Conservation (phyloP, 2,797 vertebrate genomes). For the Lagorchestes hirsutus region DNA sequence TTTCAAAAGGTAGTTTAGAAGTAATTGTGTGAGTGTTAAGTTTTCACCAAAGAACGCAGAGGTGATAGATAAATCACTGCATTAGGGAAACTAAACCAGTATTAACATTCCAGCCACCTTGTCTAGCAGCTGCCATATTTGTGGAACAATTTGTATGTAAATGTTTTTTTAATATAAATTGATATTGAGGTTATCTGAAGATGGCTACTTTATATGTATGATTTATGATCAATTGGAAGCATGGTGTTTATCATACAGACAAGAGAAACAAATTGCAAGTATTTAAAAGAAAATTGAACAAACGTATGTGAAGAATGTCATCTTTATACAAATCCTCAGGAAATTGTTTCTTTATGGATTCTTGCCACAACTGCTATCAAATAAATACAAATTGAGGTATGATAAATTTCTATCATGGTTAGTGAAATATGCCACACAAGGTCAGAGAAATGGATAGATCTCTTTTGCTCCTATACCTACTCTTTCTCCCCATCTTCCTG, state of each 20-base stretch:
- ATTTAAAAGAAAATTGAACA: constrained; percentile 50
- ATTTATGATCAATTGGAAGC: constrained; percentile 66
- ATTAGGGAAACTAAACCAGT: constrained; percentile 44
- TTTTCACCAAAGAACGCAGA: constrained; percentile 39
- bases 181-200: constrained; percentile 62
- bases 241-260: constrained; percentile 42
- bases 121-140: constrained; percentile 56
- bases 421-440: constrained; percentile 2
- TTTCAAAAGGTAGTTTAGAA: constrained; percentile 60
- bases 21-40: constrained; percentile 30
- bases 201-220: constrained; percentile 61
- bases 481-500: not conserved
- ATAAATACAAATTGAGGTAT: not conserved
- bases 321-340: constrained; percentile 37
- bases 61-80: constrained; percentile 64
- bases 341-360: constrained; percentile 33
- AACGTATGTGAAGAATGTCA: constrained; percentile 6
- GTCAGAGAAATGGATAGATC: not conserved
- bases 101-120: constrained; percentile 65
- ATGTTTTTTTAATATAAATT: constrained; percentile 64
- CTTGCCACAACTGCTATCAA: constrained; percentile 25
- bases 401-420: not conserved
- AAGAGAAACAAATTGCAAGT: constrained; percentile 70
- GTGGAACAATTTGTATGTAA: constrained; percentile 72
- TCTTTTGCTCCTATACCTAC: not conserved